Evolutionary conservation across 2,888 invertebrate genomes (phyloP).

Genomic region (Dione juno): DNA sequence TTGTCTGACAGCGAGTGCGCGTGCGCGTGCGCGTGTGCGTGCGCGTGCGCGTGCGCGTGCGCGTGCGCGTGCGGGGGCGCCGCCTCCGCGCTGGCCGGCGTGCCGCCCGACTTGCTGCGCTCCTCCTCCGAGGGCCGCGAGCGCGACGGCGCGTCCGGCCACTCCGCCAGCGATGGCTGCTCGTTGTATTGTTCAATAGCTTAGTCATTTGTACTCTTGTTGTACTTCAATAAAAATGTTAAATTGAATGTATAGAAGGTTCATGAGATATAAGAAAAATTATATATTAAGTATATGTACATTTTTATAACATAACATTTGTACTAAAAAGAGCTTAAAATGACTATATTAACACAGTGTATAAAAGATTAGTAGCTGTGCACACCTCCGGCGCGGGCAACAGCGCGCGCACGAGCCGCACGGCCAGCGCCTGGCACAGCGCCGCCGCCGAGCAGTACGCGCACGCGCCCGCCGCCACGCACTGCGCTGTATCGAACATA

Average conservation of each 20-base stretch:
- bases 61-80: conserved; percentile 71
- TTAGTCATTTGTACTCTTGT: too few species aligned
- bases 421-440: conserved; percentile 96
- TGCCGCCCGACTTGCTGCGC: conserved; percentile 60
- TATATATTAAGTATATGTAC: too few species aligned
- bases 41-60: conserved; percentile 94
- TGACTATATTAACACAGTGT: too few species aligned
- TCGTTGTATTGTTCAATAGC: too few species aligned
- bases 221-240: too few species aligned
- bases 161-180: conserved; percentile 84
- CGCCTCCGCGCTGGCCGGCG: conserved; percentile 47
- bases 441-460: conserved; percentile 96
- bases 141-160: conserved; percentile 77
- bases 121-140: conserved; percentile 87
- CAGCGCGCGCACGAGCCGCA: conserved; percentile 90
- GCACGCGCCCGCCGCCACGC: conserved; percentile 87
- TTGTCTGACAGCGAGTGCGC: conserved; percentile 84
- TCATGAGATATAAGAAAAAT: too few species aligned
- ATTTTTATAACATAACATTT: too few species aligned
- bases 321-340: too few species aligned
- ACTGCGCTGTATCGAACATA: conserved; percentile 65
- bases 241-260: too few species aligned
- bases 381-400: conserved; percentile 76
- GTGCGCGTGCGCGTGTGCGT: conserved; percentile 88
- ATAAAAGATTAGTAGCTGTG: too few species aligned